Conservation (phyloP, 2,888 invertebrate genomes). For the Hydroisotoma schaefferi region DNA sequence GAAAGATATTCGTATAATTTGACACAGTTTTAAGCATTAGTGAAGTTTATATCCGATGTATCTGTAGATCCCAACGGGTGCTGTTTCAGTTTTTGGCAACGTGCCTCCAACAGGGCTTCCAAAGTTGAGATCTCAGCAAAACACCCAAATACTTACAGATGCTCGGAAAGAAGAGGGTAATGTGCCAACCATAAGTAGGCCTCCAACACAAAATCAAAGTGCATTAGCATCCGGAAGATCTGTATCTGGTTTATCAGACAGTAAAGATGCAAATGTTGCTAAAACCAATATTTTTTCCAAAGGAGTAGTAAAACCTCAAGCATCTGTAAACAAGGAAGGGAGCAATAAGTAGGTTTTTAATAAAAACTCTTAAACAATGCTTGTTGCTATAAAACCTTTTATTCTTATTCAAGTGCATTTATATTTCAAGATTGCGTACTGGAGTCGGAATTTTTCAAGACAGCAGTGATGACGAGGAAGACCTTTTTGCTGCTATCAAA, state of each 20-base stretch:
- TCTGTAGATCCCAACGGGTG: conserved; percentile 62
- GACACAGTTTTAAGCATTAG: too few species aligned
- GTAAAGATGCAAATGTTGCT: too few species aligned
- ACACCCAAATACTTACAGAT: neutral
- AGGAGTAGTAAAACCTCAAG: too few species aligned
- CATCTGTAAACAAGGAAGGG: too few species aligned
- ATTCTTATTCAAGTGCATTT: too few species aligned
- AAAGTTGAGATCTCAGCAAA: conserved; percentile 17
- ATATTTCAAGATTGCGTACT: too few species aligned
- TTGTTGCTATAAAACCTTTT: neutral
- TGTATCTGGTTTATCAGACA: neutral
- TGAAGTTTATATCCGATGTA: too few species aligned
- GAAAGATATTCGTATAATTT: too few species aligned
- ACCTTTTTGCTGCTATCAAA: conserved; percentile 22
- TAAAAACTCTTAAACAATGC: too few species aligned
- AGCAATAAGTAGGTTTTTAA: too few species aligned
- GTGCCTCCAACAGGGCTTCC: conserved; percentile 18
- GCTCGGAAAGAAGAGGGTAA: neutral
- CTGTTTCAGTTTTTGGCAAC: conserved; percentile 59
- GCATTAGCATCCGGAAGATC: conserved; percentile 9
- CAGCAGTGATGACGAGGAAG: conserved; percentile 34
- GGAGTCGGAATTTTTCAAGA: conserved; percentile 1
- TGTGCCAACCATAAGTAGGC: neutral
- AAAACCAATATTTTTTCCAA: too few species aligned
- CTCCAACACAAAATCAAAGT: neutral